Percentiles rank a stretch among this genome's conserved stretches.
Conservation (phyloP, 2,113 vertebrate species). For the Accipiter cooperii region DNA sequence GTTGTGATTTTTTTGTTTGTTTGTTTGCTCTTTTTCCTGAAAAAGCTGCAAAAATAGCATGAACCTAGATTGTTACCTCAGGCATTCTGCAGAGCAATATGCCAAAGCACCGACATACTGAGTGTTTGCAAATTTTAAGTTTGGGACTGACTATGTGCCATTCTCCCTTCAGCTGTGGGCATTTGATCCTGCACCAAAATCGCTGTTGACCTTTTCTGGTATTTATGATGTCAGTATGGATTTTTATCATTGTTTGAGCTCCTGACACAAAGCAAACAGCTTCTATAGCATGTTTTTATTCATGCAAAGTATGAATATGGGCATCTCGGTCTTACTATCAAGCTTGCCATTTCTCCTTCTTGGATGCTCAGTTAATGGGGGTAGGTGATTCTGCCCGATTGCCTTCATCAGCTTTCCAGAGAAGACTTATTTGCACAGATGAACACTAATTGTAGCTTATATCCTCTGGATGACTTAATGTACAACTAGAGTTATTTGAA, state of each 20-base stretch:
- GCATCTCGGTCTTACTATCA: conserved; percentile 2
- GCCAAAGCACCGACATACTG: not conserved
- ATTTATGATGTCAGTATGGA: conserved; percentile 64
- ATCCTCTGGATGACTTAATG: not conserved
- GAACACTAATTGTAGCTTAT: not conserved
- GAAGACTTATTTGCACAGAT: not conserved
- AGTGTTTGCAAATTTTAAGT: conserved; percentile 14
- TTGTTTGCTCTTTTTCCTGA: not conserved
- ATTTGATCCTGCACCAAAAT: conserved; percentile 20
- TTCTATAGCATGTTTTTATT: conserved; percentile 26
- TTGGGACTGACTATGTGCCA: conserved; percentile 44
- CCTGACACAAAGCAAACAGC: conserved; percentile 62
- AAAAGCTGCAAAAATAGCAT: not conserved
- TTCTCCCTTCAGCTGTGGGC: conserved; percentile 1
- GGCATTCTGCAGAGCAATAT: conserved; percentile 13
- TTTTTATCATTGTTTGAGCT: conserved; percentile 68
- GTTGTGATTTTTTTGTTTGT: not conserved
- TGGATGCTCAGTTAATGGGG: not conserved
- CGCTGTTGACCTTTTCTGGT: conserved; percentile 69
- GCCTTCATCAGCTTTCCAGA: not conserved
- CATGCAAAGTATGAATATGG: not conserved
- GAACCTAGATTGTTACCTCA: not conserved
- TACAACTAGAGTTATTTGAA: not conserved
- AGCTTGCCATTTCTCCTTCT: not conserved
- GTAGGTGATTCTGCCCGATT: not conserved